phyloP scores from a whole-genome alignment of 2,113 vertebrate genomes.

The Redunca redunca region DNA sequence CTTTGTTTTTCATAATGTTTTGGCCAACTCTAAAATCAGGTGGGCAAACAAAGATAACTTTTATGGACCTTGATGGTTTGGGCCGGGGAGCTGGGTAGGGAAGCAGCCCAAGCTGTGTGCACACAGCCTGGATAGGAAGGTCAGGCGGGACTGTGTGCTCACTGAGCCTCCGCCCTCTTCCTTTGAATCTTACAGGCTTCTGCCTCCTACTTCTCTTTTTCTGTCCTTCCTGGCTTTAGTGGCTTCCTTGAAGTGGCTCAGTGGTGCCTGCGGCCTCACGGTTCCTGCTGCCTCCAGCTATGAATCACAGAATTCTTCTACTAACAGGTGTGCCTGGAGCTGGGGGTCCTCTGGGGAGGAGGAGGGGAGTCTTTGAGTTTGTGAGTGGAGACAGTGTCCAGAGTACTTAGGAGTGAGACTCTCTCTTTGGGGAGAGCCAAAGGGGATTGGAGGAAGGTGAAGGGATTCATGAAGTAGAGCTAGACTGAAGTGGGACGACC shows the following conservation, averaged over 20 bases:
- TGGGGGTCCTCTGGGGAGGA: neutral
- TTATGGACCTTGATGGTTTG: neutral
- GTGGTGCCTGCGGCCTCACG: neutral
- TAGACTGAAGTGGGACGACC: neutral
- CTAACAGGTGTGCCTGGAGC: conserved; percentile 51
- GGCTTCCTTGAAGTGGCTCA: neutral
- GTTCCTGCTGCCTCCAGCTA: neutral
- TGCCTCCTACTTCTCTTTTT: conserved; percentile 50
- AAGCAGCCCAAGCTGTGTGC: neutral
- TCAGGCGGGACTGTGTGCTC: neutral
- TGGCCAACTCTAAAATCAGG: neutral
- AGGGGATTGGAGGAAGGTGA: neutral
- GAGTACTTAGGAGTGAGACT: neutral
- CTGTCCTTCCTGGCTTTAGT: neutral
- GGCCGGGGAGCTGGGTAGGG: neutral
- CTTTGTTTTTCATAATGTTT: neutral
- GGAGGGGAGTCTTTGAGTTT: neutral
- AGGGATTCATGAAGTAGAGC: neutral
- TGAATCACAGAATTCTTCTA: conserved; percentile 45
- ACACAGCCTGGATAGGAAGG: neutral
- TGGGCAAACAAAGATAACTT: neutral
- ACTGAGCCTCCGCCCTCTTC: neutral
- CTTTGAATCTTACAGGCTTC: neutral
- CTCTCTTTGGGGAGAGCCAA: neutral
- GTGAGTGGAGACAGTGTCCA: neutral